phyloP scores from a whole-genome alignment of 2,113 vertebrate genomes.

The Nansenia antarctica region DNA sequence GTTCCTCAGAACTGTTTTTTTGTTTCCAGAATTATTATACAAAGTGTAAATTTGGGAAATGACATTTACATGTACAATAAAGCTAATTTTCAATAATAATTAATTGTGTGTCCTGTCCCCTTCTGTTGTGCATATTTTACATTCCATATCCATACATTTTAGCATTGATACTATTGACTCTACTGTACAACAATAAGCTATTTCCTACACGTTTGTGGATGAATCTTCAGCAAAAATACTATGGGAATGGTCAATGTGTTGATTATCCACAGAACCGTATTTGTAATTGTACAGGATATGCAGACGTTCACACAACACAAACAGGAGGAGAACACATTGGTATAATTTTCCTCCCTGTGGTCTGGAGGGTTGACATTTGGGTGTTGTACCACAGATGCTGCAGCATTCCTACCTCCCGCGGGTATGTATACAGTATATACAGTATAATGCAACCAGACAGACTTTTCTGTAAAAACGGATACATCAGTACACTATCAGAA shows the following conservation, averaged over 20 bases:
- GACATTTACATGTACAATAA: constrained; percentile 73
- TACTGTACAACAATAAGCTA: too few relatives aligned
- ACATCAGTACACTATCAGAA: too few relatives aligned
- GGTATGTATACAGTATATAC: too few relatives aligned
- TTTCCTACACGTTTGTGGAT: too few relatives aligned
- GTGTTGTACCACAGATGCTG: not conserved
- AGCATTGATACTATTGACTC: too few relatives aligned
- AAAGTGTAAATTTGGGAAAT: constrained; percentile 60
- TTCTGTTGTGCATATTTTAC: not conserved
- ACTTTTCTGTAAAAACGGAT: too few relatives aligned
- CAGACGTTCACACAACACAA: not conserved
- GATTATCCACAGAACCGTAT: not conserved
- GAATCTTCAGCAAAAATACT: not conserved
- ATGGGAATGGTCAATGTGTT: not conserved
- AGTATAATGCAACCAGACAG: too few relatives aligned
- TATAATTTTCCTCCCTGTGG: not conserved
- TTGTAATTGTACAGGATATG: not conserved
- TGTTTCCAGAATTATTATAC: constrained; percentile 50
- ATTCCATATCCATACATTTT: not conserved
- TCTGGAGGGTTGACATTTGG: not conserved
- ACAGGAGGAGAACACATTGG: not conserved
- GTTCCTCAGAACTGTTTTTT: constrained; percentile 60
- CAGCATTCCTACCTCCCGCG: too few relatives aligned
- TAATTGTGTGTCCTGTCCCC: not conserved
- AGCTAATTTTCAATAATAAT: constrained; percentile 69